A percentile compares a stretch with the other conserved stretches of the same genome.
phyloP scores from a whole-genome alignment of 2,888 invertebrate species.

The Timema podura region DNA sequence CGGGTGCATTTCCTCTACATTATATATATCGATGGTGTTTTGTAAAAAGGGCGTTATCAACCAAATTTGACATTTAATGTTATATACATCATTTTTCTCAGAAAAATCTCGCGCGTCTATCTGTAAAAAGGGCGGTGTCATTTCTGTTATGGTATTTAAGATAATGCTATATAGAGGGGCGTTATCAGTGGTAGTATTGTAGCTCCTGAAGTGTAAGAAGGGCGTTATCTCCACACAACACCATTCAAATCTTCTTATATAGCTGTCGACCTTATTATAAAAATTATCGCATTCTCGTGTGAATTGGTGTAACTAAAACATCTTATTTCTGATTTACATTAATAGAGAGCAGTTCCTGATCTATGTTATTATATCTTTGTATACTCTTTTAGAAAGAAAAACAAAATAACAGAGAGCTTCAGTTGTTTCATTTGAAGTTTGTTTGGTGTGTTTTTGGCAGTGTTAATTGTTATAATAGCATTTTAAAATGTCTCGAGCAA shows the following conservation, averaged over 20 bases:
- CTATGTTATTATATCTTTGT: not conserved
- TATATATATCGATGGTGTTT: not conserved
- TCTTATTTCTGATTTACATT: too few relatives aligned
- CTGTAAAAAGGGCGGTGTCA: not conserved
- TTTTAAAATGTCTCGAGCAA: not conserved
- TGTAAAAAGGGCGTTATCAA: constrained; percentile 2
- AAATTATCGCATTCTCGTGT: too few relatives aligned
- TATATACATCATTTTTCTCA: not conserved
- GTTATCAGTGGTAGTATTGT: not conserved
- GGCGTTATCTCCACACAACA: not conserved
- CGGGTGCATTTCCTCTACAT: too few relatives aligned
- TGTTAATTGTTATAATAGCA: not conserved
- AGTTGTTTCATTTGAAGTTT: not conserved
- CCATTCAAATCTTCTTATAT: not conserved
- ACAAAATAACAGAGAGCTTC: too few relatives aligned
- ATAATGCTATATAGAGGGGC: not conserved
- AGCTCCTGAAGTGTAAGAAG: not conserved
- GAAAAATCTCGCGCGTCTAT: not conserved
- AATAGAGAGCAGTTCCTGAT: not conserved
- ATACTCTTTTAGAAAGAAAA: not conserved
- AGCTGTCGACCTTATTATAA: too few relatives aligned
- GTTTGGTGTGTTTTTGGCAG: not conserved
- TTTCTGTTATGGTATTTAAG: not conserved
- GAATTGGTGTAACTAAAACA: too few relatives aligned
- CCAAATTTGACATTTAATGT: not conserved